A percentile compares a stretch with the other conserved stretches of the same genome.
phyloP scores from a whole-genome alignment of 2,797 vertebrate species.

The Bovichtus variegatus region DNA sequence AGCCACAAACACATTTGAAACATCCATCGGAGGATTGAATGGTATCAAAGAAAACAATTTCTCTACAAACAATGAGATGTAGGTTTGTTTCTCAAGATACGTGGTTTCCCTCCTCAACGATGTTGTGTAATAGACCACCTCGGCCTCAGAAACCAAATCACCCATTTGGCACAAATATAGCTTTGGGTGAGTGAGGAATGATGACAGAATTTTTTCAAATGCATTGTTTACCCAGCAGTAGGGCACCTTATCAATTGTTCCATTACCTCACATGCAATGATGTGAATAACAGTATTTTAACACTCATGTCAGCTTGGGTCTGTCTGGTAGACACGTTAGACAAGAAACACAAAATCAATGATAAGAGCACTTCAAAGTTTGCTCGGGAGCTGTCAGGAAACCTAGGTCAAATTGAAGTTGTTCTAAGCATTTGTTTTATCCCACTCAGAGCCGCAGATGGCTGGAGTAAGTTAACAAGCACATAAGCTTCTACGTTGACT shows the following conservation, averaged over 20 bases:
- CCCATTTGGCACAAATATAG: conserved; percentile 58
- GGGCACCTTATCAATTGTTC: conserved; percentile 69
- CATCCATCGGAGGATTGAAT: conserved; percentile 12
- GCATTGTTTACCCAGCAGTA: conserved; percentile 59
- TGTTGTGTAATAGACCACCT: conserved; percentile 28
- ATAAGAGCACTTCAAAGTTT: conserved; percentile 71
- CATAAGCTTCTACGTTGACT: background rate
- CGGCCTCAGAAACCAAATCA: conserved; percentile 36
- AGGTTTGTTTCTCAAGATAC: conserved; percentile 28
- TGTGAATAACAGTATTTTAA: conserved; percentile 77
- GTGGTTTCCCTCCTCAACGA: conserved; percentile 12
- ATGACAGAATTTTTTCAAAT: conserved; percentile 55
- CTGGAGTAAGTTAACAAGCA: conserved; percentile 17
- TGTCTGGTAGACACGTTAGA: conserved; percentile 47
- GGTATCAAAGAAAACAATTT: conserved; percentile 15
- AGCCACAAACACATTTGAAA: background rate
- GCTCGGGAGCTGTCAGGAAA: conserved; percentile 54
- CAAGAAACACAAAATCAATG: conserved; percentile 64
- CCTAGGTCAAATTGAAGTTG: conserved; percentile 45
- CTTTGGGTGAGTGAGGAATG: conserved; percentile 50
- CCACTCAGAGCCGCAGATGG: conserved; percentile 21
- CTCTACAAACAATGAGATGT: conserved; percentile 19
- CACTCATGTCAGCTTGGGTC: conserved; percentile 61
- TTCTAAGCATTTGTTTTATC: conserved; percentile 52
- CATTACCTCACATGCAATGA: conserved; percentile 75